A percentile compares a stretch with the other conserved stretches of the same genome.
Conservation (phyloP, 2,113 vertebrate species). For the Gasterosteus nipponicus region DNA sequence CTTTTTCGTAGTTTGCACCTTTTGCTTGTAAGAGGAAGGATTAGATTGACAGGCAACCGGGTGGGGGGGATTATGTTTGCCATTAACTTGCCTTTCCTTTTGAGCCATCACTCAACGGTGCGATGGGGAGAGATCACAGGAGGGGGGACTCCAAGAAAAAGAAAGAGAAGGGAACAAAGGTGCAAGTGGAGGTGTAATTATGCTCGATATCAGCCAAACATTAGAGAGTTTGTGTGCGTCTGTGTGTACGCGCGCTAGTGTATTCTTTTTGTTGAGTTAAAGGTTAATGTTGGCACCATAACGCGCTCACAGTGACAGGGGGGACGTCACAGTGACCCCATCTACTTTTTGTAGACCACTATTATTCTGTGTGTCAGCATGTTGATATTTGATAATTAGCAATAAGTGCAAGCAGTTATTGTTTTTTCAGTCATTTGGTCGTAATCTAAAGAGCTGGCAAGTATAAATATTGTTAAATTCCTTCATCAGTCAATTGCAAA, state of each 20-base stretch:
- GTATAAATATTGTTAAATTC: background rate
- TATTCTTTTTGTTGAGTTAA: background rate
- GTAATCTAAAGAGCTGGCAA: background rate
- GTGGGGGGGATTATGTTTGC: slow-evolving; percentile 11
- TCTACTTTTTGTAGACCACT: background rate
- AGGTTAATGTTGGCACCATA: background rate
- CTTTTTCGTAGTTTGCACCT: slow-evolving; percentile 5
- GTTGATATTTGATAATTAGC: background rate
- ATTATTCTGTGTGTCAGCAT: background rate
- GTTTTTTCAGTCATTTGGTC: background rate
- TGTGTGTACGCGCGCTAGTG: background rate
- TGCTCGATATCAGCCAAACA: slow-evolving; percentile 1
- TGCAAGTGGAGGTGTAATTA: background rate
- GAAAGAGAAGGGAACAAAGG: slow-evolving; percentile 1
- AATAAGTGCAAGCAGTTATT: background rate
- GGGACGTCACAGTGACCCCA: background rate
- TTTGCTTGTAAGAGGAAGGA: slow-evolving; percentile 17
- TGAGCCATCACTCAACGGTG: slow-evolving; percentile 25
- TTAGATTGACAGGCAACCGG: slow-evolving; percentile 24
- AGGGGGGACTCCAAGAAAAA: slow-evolving; percentile 9
- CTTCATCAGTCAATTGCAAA: background rate
- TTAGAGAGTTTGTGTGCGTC: background rate
- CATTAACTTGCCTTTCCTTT: slow-evolving; percentile 33
- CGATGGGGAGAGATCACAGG: background rate
- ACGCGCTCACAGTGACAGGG: background rate